A percentile compares a stretch with the other conserved stretches of the same genome.
Conservation (phyloP, 2,888 invertebrate genomes). For the Nebria brevicollis region DNA sequence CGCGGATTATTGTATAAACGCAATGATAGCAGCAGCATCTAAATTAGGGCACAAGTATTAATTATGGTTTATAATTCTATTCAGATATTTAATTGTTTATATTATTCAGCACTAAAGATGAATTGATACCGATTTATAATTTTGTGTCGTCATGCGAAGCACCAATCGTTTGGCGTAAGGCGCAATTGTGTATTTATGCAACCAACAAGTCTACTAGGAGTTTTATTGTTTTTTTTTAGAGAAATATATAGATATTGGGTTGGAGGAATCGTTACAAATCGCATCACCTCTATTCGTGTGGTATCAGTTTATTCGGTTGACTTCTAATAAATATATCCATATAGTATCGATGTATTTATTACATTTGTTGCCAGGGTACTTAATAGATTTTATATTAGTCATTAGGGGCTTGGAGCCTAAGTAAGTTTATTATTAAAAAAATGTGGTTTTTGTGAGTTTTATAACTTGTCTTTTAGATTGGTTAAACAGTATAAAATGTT, state of each 20-base stretch:
- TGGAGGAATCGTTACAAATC: conserved; percentile 65
- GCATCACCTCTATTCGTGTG: conserved; percentile 71
- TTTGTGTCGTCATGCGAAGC: conserved; percentile 85
- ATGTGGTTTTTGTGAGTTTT: too few relatives aligned
- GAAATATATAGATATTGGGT: conserved; percentile 64
- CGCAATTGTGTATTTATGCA: neutral
- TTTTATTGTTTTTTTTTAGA: conserved; percentile 57
- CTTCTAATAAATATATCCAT: conserved; percentile 67
- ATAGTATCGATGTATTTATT: conserved; percentile 68
- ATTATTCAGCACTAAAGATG: neutral
- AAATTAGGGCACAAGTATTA: conserved; percentile 54
- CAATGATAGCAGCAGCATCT: conserved; percentile 71
- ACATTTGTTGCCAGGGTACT: conserved; percentile 72
- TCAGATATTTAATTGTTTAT: neutral
- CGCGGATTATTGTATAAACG: conserved; percentile 73
- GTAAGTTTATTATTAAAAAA: conserved; percentile 61
- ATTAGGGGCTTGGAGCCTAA: conserved; percentile 72
- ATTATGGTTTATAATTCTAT: neutral
- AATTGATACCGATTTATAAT: conserved; percentile 75
- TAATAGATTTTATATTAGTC: conserved; percentile 67
- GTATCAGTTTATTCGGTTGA: conserved; percentile 72
- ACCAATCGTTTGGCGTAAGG: conserved; percentile 77
- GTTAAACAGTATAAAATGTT: conserved; percentile 79
- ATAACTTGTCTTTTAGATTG: conserved; percentile 67
- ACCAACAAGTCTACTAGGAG: neutral